Percentiles rank a stretch among this genome's conserved stretches.
Evolutionary conservation across 92 coral and sea anemone genomes (phyloP).

Genomic region (Isaurus tuberculatus): DNA sequence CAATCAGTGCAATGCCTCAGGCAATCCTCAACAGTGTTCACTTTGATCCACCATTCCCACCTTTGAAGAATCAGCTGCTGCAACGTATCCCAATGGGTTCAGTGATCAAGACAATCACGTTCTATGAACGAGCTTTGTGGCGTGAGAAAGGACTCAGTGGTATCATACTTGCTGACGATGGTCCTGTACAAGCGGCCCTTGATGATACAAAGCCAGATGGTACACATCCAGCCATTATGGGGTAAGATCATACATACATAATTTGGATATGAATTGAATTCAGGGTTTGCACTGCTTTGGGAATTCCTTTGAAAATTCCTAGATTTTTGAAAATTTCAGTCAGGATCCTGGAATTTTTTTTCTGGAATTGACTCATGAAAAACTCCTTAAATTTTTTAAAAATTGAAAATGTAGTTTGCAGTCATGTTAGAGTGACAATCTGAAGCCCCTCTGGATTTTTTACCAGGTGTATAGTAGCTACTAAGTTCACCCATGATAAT

Average conservation of each 20-base stretch:
- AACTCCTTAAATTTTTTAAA: too few relatives aligned
- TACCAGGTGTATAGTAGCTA: too few relatives aligned
- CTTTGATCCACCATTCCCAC: constrained; percentile 94
- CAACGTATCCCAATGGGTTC: constrained; percentile 99
- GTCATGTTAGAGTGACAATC: too few relatives aligned
- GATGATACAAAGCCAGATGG: constrained; percentile 99
- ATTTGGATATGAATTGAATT: too few relatives aligned
- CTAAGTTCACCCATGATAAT: too few relatives aligned
- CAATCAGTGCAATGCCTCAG: constrained; percentile 97
- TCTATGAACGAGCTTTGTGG: constrained; percentile 92
- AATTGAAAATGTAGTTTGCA: too few relatives aligned
- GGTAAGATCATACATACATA: constrained; percentile 63
- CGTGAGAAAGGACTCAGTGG: constrained; percentile 85
- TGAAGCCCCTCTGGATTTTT: too few relatives aligned
- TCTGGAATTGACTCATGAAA: too few relatives aligned
- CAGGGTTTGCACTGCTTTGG: too few relatives aligned
- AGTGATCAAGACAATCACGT: constrained; percentile 90
- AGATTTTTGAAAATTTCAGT: too few relatives aligned
- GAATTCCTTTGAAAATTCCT: too few relatives aligned
- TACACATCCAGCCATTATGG: constrained; percentile 95
- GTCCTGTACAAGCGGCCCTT: constrained; percentile 92
- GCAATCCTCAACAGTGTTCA: constrained; percentile 86
- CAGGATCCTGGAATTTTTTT: too few relatives aligned
- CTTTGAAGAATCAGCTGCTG: constrained; percentile 90
- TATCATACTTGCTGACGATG: constrained; percentile 77